A percentile compares a stretch with the other conserved stretches of the same genome.
Conservation (phyloP, 1,140 invertebrate species). For the Microvelia longipes region DNA sequence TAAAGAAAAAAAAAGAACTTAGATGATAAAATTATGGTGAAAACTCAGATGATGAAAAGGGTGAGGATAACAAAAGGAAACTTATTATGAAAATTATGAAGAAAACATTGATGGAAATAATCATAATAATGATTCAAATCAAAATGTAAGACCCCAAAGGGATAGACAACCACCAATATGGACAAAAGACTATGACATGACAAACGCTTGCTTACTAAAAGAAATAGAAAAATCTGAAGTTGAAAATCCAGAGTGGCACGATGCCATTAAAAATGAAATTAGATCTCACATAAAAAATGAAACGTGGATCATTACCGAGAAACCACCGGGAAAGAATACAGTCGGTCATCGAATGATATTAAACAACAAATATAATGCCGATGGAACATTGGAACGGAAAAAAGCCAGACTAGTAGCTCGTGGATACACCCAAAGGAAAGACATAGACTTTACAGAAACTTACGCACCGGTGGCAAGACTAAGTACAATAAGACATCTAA, state of each 20-base stretch:
- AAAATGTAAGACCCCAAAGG: background rate
- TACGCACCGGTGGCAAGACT: background rate
- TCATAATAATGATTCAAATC: background rate
- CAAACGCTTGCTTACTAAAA: background rate
- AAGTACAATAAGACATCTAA: constrained; percentile 26
- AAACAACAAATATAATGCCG: too few species aligned
- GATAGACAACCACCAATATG: background rate
- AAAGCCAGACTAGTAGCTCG: background rate
- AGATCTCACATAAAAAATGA: background rate
- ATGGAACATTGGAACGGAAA: background rate
- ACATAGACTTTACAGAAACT: background rate
- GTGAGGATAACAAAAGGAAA: too few species aligned
- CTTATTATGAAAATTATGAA: background rate
- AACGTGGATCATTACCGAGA: background rate
- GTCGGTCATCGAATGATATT: background rate
- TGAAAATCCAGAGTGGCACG: background rate
- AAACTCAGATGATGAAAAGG: too few species aligned
- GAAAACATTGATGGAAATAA: background rate
- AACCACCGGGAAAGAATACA: background rate
- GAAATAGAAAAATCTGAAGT: background rate
- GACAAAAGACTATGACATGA: constrained; percentile 9
- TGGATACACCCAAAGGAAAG: background rate
- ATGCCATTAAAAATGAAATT: background rate
- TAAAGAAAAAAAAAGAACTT: too few species aligned
- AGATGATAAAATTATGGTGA: too few species aligned